Base-by-base conservation (phyloP, 2,113 vertebrate genomes). In the Climacteris rufus region DNA sequence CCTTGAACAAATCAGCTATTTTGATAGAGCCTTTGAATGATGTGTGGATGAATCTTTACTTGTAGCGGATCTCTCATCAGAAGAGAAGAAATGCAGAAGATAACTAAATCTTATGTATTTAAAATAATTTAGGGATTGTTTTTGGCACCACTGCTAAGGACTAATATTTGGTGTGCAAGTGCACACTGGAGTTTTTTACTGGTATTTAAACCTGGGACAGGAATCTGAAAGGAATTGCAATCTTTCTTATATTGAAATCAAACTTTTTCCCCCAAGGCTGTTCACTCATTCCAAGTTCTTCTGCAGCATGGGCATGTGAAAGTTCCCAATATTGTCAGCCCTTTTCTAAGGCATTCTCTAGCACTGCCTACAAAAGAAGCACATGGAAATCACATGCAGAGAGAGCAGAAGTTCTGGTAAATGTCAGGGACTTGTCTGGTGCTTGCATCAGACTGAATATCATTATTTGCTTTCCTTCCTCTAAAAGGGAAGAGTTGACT, bases 131-230 rank as follows among this genome's bases (percentile, higher is more conserved):
- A 93, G 95, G 53, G 86, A 79, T 80, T 90, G 56, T 14, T 95
- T 96, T 95, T 96, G 89, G 76, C 87, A 91, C 15, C 12, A 28
- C 56, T 91, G 78, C 56, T 94, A 79, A 95, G 53, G 35, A 87
- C 50, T 70, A 68, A 93, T 72, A 87, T 91, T 89, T 93, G 85
- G 57, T 95, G 78, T 77, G 57, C 28, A 63, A 96, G 56, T 90
- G 45, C 80, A 88, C 8, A 0, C 16, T 92, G 56, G 69, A 84
- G 23, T 39, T 93, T 81, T 97, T 93, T 88, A 30, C 74, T 81
- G 56, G 33, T 70, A 79, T 94, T 89, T 97, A 94, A 95, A 94
- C 88, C 61, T 47, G n/a, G 49, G 66, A 84, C 71, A 93, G 50
- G 42, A 94, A 78, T 23, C 68, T 63, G 27, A 35, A 89, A 92